These are phyloP conservation scores for Plebejus anna DNA, from an alignment of 2,888 invertebrate genomes.

Conservation along the genomic window DNA sequence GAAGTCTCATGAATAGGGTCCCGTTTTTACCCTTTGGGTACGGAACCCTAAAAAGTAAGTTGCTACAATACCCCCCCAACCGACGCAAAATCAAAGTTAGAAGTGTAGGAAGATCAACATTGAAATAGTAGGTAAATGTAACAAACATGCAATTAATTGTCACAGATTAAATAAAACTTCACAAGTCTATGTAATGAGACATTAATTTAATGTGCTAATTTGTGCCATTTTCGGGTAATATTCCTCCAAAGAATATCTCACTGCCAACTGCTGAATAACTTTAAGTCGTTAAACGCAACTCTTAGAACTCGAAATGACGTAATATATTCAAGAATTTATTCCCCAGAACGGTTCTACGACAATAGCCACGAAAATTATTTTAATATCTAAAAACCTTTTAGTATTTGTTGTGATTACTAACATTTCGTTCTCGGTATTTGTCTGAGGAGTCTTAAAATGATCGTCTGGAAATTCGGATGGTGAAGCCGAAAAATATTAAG, in stretches of 20 bases:
- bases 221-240: neutral
- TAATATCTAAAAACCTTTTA: neutral
- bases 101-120: too few species aligned
- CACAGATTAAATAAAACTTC: neutral
- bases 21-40: too few species aligned
- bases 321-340: constrained; percentile 26
- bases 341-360: constrained; percentile 15
- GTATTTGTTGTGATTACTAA: neutral
- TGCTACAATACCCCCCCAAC: neutral
- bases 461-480: neutral
- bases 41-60: too few species aligned
- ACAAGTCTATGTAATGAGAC: constrained; percentile 21
- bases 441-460: neutral
- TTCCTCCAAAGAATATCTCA: neutral
- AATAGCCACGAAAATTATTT: constrained; percentile 10
- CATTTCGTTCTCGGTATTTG: neutral
- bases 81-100: neutral
- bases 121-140: too few species aligned
- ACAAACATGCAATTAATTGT: neutral
- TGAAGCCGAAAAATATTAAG: too few species aligned
- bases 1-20: too few species aligned
- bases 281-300: constrained; percentile 13
- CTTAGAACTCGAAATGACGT: constrained; percentile 17
- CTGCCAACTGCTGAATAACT: constrained; percentile 16
- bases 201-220: constrained; percentile 18